Percentiles rank a stretch among this genome's conserved stretches.
phyloP scores from a whole-genome alignment of 1,140 invertebrate genomes.

The Lineus longissimus region DNA sequence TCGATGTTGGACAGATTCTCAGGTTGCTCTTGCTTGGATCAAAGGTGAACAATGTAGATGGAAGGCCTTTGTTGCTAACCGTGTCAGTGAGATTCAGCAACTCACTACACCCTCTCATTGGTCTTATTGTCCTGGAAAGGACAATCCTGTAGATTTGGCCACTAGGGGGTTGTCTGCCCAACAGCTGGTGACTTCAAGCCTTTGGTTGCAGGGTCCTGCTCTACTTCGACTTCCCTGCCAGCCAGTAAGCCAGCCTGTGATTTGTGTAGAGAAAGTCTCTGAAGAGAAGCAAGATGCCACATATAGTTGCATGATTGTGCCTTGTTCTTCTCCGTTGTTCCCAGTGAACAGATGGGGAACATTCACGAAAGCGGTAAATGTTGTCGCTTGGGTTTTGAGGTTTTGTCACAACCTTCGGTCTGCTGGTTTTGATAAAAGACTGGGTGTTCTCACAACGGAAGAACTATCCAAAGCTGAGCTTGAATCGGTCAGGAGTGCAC shows the following conservation, averaged over 20 bases:
- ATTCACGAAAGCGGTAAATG: no score
- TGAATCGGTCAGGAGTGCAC: no score
- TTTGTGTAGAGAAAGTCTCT: no score
- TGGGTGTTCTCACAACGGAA: no score
- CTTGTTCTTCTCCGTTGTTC: no score
- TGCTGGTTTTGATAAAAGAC: no score
- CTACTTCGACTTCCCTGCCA: not conserved
- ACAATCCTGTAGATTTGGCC: slow-evolving; percentile 21
- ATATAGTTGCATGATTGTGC: no score
- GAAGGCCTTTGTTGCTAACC: slow-evolving; percentile 18
- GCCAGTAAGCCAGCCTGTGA: not conserved
- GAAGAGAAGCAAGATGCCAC: no score
- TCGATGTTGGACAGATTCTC: slow-evolving; percentile 11
- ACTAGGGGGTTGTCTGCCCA: slow-evolving; percentile 6
- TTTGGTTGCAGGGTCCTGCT: not conserved
- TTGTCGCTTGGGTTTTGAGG: no score
- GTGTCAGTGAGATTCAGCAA: not conserved
- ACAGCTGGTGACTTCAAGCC: not conserved
- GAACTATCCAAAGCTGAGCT: no score
- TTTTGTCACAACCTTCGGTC: no score
- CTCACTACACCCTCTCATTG: not conserved
- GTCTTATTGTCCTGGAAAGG: slow-evolving; percentile 13
- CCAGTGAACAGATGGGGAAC: no score
- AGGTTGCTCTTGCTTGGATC: slow-evolving; percentile 8
- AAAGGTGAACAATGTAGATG: slow-evolving; percentile 10